Conservation (phyloP, 2,113 vertebrate species). For the Platysternon megacephalum region DNA sequence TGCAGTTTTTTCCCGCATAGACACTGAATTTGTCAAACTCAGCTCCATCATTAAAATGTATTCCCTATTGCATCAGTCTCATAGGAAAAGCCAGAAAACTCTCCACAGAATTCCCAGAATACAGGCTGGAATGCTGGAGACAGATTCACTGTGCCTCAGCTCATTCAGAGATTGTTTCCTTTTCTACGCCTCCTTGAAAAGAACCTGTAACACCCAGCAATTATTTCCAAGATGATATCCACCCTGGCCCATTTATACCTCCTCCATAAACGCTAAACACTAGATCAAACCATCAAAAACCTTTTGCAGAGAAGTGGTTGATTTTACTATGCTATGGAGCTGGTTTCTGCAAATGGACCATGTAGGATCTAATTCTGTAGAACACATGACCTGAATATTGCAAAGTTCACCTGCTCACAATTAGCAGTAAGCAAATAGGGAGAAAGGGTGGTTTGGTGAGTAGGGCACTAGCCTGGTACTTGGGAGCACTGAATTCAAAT, state of each 20-base stretch:
- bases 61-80: not conserved
- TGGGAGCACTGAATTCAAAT: not conserved
- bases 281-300: not conserved
- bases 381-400: not conserved
- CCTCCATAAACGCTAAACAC: not conserved
- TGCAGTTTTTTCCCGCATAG: not conserved
- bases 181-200: no score
- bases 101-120: not conserved
- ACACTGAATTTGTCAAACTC: not conserved
- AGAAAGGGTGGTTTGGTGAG: not conserved
- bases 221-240: no score
- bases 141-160: not conserved
- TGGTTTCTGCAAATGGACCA: no score
- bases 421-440: not conserved
- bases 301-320: not conserved
- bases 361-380: not conserved
- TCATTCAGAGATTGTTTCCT: not conserved
- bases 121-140: not conserved
- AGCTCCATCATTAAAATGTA: not conserved
- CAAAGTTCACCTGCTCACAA: not conserved
- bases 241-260: not conserved
- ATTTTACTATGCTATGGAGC: not conserved
- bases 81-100: not conserved
- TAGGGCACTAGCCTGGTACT: not conserved
- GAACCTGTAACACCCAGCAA: no score